Evolutionary conservation across 2,797 vertebrate species (phyloP).

Genomic region (Cyclura pinguis): DNA sequence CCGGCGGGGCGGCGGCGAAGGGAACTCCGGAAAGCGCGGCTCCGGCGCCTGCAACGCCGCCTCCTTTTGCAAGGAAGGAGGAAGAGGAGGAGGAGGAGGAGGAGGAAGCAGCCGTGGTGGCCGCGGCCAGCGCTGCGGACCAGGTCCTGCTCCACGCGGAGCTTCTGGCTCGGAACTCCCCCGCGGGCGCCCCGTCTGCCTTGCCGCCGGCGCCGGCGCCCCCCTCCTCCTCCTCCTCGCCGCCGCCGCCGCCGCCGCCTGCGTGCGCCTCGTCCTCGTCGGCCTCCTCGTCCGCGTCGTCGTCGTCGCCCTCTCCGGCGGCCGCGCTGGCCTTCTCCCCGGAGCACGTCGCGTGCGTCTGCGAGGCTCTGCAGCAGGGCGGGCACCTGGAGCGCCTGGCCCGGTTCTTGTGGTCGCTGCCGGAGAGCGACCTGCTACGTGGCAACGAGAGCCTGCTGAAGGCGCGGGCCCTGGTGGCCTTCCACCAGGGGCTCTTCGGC

Average conservation of each 20-base stretch:
- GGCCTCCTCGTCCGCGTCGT: conserved; percentile 45
- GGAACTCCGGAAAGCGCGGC: conserved; percentile 84
- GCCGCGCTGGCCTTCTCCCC: conserved; percentile 95
- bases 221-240: conserved; percentile 25
- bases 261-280: conserved; percentile 56
- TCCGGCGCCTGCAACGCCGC: conserved; percentile 76
- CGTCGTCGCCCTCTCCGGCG: conserved; percentile 83
- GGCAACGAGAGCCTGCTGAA: conserved; percentile 98
- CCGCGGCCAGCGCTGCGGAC: conserved; percentile 53
- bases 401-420: conserved; percentile 97
- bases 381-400: conserved; percentile 98
- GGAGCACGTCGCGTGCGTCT: conserved; percentile 98
- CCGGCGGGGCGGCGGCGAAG: conserved; percentile 64
- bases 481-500: conserved; percentile 95
- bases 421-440: conserved; percentile 96
- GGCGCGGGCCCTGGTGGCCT: conserved; percentile 96
- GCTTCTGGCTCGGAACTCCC: conserved; percentile 87
- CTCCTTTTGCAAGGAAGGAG: conserved; percentile 69
- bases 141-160: conserved; percentile 89
- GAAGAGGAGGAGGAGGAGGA: conserved; percentile 55
- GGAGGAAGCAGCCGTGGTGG: conserved; percentile 59
- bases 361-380: conserved; percentile 98
- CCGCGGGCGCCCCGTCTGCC: conserved; percentile 28
- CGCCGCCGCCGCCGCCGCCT: conserved; percentile 38
- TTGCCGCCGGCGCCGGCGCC: conserved; percentile 46